Evolutionary conservation across 2,113 vertebrate genomes (phyloP), one percentile per base, ranked within the genome.

Genomic region (Erythrocercus mccallii): DNA sequence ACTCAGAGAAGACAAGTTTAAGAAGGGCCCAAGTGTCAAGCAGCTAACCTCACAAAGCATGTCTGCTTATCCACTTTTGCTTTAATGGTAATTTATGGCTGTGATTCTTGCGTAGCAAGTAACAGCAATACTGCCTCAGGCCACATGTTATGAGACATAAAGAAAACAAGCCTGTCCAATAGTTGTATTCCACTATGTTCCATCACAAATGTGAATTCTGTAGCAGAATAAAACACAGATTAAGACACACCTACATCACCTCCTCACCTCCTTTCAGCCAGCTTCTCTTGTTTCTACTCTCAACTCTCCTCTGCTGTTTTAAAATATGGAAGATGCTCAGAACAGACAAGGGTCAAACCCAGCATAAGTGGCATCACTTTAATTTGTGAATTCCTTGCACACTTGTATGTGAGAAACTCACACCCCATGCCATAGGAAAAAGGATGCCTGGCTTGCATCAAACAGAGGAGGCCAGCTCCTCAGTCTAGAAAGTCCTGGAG

Each of bases 371-470:
- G 7, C 21, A 19, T 45, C 6, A 81, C 25, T 70, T 53, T 74
- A 42, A 54, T 48, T 12, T 12, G 12, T n/a, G 15, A 74, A 54
- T 27, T 71, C 25, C 42, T 58, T 0, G 0, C 42, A 76, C 28
- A 38, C 15, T 65, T 45, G 42, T 11, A 40, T 53, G 66, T 45
- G 22, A 61, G 65, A 61, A 87, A 61, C 4, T 25, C 30, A 1
- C 12, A 56, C 40, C 3, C 25, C 33, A 31, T 82, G 42, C 16
- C 15, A 23, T 37, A 15, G 13, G 25, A 6, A 64, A 85, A 91
- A 82, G 11, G 12, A 7, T 58, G 14, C 15, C 33, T 23, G 50
- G n/a, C 7, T 79, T 74, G 38, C 30, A 50, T 25, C 51, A 88
- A 64, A 54, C 4, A 69, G 35, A 61, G 5, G 30, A 56, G n/a